Evolutionary conservation across 1,140 invertebrate genomes (phyloP).

Genomic region (Ceratina japonica): DNA sequence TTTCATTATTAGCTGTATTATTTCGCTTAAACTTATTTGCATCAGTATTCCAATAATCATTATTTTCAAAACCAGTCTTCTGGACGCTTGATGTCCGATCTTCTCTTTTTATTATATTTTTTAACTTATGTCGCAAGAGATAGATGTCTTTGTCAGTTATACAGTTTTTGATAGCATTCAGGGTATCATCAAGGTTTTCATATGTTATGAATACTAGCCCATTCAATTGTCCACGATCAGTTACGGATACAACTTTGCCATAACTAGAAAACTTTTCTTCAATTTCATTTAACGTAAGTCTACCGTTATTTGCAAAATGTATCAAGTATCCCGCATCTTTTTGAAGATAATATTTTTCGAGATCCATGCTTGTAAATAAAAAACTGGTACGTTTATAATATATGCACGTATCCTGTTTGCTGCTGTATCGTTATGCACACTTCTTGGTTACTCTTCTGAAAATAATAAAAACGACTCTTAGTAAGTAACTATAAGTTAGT

Average conservation of each 20-base stretch:
- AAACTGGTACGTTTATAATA: too few species aligned
- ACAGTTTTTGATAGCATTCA: conserved; percentile 16
- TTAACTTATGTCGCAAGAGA: conserved; percentile 31
- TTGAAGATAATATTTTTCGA: conserved; percentile 17
- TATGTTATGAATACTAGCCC: conserved; percentile 49
- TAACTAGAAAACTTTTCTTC: conserved; percentile 48
- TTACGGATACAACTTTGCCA: conserved; percentile 41
- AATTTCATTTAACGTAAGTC: conserved; percentile 11
- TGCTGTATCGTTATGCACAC: neutral
- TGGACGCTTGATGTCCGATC: too few species aligned
- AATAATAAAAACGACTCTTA: too few species aligned
- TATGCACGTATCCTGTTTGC: neutral
- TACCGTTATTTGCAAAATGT: conserved; percentile 47
- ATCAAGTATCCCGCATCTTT: conserved; percentile 27
- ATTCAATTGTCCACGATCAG: neutral
- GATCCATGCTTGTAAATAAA: conserved; percentile 23
- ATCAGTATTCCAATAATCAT: too few species aligned
- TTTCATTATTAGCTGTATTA: too few species aligned
- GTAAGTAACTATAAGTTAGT: too few species aligned
- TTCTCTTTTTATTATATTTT: neutral
- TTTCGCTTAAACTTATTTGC: too few species aligned
- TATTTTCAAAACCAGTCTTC: too few species aligned
- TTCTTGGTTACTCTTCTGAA: neutral
- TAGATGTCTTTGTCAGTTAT: conserved; percentile 10
- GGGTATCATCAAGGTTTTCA: conserved; percentile 15